A percentile compares a stretch with the other conserved stretches of the same genome.
phyloP scores from a whole-genome alignment of 1,140 invertebrate genomes.

The Neuroterus valhalla region DNA sequence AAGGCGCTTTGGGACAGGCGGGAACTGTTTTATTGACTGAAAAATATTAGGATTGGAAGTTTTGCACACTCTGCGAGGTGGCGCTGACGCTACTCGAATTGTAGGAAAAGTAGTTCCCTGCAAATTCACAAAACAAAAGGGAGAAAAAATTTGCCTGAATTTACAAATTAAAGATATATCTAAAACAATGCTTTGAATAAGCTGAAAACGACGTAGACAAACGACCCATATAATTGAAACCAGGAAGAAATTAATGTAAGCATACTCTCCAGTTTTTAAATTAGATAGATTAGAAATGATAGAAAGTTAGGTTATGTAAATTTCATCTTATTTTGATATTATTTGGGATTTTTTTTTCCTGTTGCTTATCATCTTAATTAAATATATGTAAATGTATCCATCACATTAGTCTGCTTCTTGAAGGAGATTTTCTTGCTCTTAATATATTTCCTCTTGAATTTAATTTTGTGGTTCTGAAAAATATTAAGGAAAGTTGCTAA shows the following conservation, averaged over 20 bases:
- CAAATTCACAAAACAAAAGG: neutral
- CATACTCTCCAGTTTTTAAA: neutral
- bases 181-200: slow-evolving; percentile 1
- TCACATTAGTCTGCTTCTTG: too few relatives aligned
- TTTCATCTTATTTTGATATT: neutral
- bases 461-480: too few relatives aligned
- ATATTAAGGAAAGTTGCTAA: too few relatives aligned
- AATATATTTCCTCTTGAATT: too few relatives aligned
- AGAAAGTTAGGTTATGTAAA: neutral
- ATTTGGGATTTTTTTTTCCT: neutral
- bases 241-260: neutral
- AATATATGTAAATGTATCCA: too few relatives aligned
- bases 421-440: too few relatives aligned
- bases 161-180: neutral
- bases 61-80: neutral
- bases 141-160: neutral
- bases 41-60: too few relatives aligned
- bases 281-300: neutral
- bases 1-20: too few relatives aligned
- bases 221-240: neutral
- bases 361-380: neutral
- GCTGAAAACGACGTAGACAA: neutral
- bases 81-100: neutral
- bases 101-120: neutral
- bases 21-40: too few relatives aligned